These are phyloP conservation scores for Platerodrilus igneus DNA, from an alignment of 2,888 invertebrate genomes.

Conservation along the genomic window DNA sequence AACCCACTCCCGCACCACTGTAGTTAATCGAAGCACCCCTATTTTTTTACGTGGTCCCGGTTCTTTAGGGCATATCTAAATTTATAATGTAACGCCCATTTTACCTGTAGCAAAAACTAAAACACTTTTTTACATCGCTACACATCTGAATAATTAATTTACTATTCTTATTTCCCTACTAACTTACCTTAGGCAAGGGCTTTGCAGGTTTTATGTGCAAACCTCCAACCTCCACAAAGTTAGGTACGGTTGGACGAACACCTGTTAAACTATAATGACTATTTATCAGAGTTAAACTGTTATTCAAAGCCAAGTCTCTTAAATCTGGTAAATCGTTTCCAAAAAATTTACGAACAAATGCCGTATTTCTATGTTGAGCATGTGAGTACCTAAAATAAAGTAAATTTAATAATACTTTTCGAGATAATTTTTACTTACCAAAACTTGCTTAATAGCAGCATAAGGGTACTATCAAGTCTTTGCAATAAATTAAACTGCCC, in stretches of 20 bases:
- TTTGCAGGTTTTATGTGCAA: conserved; percentile 49
- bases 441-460: conserved; percentile 21
- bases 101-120: too few species aligned
- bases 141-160: too few species aligned
- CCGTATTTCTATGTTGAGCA: neutral
- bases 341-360: conserved; percentile 50
- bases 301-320: conserved; percentile 49
- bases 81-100: too few species aligned
- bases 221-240: conserved; percentile 56
- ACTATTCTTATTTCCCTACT: too few species aligned
- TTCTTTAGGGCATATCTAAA: too few species aligned
- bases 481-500: conserved; percentile 51
- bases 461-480: conserved; percentile 49
- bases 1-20: too few species aligned
- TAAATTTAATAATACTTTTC: conserved; percentile 1
- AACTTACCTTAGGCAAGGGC: conserved; percentile 50
- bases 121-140: too few species aligned
- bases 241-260: conserved; percentile 53
- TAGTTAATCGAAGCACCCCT: too few species aligned
- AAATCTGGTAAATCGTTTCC: conserved; percentile 49
- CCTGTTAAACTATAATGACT: conserved; percentile 56
- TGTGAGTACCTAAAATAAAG: neutral
- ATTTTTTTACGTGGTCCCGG: too few species aligned
- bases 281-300: conserved; percentile 54
- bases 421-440: conserved; percentile 8